Percentiles rank a stretch among this genome's conserved stretches.
Evolutionary conservation across 1,140 invertebrate species (phyloP).

Genomic region (Procambarus clarkii): DNA sequence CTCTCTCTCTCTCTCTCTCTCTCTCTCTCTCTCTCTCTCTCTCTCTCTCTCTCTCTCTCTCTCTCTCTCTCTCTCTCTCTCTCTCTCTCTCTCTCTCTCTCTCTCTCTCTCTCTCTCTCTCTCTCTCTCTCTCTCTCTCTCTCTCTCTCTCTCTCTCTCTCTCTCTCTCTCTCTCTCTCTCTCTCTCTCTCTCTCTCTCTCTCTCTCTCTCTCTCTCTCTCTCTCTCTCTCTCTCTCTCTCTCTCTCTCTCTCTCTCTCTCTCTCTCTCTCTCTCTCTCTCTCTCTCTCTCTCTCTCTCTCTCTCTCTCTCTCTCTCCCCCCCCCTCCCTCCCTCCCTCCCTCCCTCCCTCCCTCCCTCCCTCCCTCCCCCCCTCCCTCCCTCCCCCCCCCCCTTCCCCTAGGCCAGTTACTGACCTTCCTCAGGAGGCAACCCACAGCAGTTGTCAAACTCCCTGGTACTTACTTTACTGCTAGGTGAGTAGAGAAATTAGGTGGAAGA

Average conservation of each 20-base stretch:
- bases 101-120: not conserved
- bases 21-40: not conserved
- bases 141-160: not conserved
- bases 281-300: too few relatives aligned
- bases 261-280: not conserved
- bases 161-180: not conserved
- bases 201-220: not conserved
- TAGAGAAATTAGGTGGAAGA: too few relatives aligned
- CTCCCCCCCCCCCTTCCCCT: too few relatives aligned
- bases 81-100: not conserved
- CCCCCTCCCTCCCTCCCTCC: not conserved
- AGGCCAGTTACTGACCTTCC: too few relatives aligned
- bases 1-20: not conserved
- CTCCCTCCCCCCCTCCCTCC: not conserved
- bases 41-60: not conserved
- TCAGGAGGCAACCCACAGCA: too few relatives aligned
- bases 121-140: too few relatives aligned
- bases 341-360: not conserved
- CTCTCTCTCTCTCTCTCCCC: not conserved
- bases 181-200: not conserved
- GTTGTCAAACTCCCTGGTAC: too few relatives aligned
- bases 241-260: not conserved
- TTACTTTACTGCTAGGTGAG: too few relatives aligned
- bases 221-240: conserved; percentile 1
- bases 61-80: too few relatives aligned